Percentiles rank a stretch among this genome's conserved stretches.
phyloP scores from a whole-genome alignment of 2,113 vertebrate genomes.

The Myotis lucifugus region DNA sequence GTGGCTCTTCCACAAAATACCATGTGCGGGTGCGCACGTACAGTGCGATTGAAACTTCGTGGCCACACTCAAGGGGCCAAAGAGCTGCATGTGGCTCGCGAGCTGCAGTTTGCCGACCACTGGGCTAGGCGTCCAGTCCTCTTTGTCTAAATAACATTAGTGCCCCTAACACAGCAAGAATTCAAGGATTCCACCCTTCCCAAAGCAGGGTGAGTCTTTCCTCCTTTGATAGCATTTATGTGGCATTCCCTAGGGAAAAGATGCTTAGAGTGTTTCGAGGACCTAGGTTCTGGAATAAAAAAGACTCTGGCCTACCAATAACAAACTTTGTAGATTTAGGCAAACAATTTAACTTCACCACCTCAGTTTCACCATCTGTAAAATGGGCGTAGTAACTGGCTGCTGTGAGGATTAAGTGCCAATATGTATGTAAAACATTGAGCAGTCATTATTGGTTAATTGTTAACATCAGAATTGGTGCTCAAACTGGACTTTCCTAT shows the following conservation, averaged over 20 bases:
- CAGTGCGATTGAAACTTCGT: too few species aligned
- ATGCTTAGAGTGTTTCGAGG: neutral
- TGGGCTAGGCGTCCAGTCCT: too few species aligned
- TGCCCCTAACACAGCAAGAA: neutral
- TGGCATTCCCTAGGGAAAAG: neutral
- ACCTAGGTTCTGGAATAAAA: neutral
- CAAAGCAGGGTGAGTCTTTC: too few species aligned
- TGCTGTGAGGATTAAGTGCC: neutral
- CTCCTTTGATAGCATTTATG: too few species aligned
- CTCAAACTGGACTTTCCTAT: neutral
- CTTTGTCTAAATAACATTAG: too few species aligned
- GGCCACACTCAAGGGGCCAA: too few species aligned
- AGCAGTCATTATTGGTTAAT: neutral
- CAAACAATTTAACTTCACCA: neutral
- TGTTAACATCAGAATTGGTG: neutral
- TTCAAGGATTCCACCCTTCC: rapidly evolving
- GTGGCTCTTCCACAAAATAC: too few species aligned
- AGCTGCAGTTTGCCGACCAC: too few species aligned
- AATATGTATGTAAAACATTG: neutral
- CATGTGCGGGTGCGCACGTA: too few species aligned
- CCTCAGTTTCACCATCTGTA: neutral
- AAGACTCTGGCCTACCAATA: neutral
- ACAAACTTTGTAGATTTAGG: neutral
- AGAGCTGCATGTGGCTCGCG: too few species aligned
- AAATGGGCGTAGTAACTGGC: neutral